Evolutionary conservation across 2,113 vertebrate species (phyloP), one percentile per base, ranked within the genome.

Genomic region (Scartelaos histophorus): DNA sequence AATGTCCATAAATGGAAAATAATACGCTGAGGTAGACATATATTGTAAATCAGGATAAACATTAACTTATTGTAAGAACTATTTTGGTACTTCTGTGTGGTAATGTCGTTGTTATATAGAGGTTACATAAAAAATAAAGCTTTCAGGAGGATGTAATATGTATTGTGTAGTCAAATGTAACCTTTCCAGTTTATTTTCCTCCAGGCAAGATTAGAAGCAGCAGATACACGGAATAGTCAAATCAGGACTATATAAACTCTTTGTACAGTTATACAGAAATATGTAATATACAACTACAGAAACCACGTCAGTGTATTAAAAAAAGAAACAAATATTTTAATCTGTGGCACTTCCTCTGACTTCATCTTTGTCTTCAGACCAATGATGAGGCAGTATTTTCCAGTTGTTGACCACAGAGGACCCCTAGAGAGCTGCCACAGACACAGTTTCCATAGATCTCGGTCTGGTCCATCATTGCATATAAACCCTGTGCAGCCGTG

Each of bases 381-480:
- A 43, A 75, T 35, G 69, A 79, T 78, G 65, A 84, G 74, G 79
- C 45, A 78, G 76, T 22, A 67, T 80, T 87, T 90, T 80, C 84
- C 81, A 67, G 3, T 2, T 16, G 60, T 60, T 24, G 54, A 58
- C 34, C 69, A 70, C 69, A 45, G n/a, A 66, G 80, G 73, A 83
- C 83, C 74, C 85, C 75, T 65, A 71, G 16, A 58, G 34, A 7
- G 9, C 38, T 54, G 60, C 75, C 74, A 64, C 71, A 38, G 82
- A 66, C 54, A 76, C 22, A 21, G 77, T 86, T 88, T 83, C 81
- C 81, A 62, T 46, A 54, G 69, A 75, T 74, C 71, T 69, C 51
- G 58, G 13, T 11, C 7, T 62, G 35, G 53, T 65, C 35, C 21
- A 67, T 69, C 51, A 35, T 34, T 35, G 3, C 17, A 64, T 51